A percentile compares a stretch with the other conserved stretches of the same genome.
phyloP scores from a whole-genome alignment of 2,797 vertebrate genomes.

The Argentina silus region DNA sequence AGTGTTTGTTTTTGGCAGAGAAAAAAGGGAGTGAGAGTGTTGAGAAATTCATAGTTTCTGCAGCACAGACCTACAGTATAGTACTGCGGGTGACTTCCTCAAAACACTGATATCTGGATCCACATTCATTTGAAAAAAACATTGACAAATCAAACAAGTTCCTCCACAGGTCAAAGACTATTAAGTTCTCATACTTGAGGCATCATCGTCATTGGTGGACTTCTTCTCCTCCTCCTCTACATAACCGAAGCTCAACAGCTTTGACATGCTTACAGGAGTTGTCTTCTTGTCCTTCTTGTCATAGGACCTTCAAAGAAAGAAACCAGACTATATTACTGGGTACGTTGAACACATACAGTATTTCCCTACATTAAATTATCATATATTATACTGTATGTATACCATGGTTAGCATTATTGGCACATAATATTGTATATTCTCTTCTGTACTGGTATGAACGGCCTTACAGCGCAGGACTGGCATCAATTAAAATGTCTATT shows the following conservation, averaged over 20 bases:
- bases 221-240: slow-evolving; percentile 74
- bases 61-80: too few relatives aligned
- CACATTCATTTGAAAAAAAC: too few relatives aligned
- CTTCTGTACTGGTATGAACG: too few relatives aligned
- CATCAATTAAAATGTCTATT: neutral
- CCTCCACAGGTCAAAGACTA: neutral
- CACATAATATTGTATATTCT: too few relatives aligned
- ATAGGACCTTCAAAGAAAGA: slow-evolving; percentile 62
- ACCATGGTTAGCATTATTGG: too few relatives aligned
- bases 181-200: slow-evolving; percentile 71
- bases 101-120: neutral
- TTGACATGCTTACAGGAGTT: slow-evolving; percentile 79
- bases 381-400: too few relatives aligned
- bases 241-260: slow-evolving; percentile 83
- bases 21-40: too few relatives aligned
- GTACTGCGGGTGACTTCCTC: neutral
- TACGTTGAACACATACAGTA: neutral
- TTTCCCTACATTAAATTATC: too few relatives aligned
- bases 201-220: slow-evolving; percentile 74
- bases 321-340: neutral
- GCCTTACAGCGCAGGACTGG: too few relatives aligned
- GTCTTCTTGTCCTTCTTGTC: slow-evolving; percentile 79
- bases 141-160: neutral
- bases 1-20: too few relatives aligned
- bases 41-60: too few relatives aligned